Conservation (phyloP, 2,888 invertebrate species). For the Rhynchonema sp. region DNA sequence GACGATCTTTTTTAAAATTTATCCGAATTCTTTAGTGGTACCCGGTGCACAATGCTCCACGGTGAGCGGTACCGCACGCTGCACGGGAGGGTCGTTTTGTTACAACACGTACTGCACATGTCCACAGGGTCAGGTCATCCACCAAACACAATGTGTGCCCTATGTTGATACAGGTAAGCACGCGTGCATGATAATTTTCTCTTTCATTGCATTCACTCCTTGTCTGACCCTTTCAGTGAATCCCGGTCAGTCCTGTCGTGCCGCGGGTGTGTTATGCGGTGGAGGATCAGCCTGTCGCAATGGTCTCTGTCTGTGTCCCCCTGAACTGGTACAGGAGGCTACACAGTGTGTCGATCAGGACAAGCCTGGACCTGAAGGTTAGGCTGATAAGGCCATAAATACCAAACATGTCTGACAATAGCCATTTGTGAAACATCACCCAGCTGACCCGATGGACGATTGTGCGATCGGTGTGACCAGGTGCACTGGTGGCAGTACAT, state of each 20-base stretch:
- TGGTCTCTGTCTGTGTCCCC: constrained; percentile 15
- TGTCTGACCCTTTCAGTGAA: neutral
- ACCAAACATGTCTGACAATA: no score
- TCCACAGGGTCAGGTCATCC: constrained; percentile 1
- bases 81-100: constrained; percentile 4
- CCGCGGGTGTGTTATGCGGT: constrained; percentile 10
- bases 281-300: constrained; percentile 14
- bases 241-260: constrained; percentile 5
- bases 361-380: neutral
- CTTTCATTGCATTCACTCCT: neutral
- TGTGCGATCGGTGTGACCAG: constrained; percentile 6
- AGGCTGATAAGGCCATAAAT: no score
- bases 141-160: constrained; percentile 1
- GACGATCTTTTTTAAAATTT: neutral
- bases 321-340: neutral
- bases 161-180: neutral
- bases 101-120: constrained; percentile 1
- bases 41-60: constrained; percentile 1
- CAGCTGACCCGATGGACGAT: constrained; percentile 10
- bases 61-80: neutral
- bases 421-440: no score
- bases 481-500: neutral
- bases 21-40: neutral
- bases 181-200: neutral
- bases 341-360: neutral